Evolutionary conservation across 1,140 invertebrate genomes (phyloP).

Genomic region (Physella acuta): DNA sequence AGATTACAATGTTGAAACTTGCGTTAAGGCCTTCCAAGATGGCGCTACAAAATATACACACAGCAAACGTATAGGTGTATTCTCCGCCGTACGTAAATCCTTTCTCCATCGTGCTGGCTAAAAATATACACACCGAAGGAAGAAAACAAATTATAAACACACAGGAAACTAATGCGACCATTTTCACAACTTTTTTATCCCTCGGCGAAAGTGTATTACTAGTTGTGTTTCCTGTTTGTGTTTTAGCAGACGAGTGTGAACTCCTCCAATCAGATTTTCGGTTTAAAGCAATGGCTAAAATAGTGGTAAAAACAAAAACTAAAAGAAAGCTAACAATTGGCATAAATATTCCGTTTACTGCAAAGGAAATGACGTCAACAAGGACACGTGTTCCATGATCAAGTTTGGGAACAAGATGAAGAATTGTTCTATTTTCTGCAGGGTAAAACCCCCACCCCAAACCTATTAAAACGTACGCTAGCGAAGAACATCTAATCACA

Average conservation of each 20-base stretch:
- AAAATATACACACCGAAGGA: background rate
- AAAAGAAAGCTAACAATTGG: background rate
- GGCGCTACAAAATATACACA: background rate
- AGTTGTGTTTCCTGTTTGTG: too few relatives aligned
- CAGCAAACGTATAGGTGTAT: background rate
- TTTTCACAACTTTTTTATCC: background rate
- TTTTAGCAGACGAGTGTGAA: too few relatives aligned
- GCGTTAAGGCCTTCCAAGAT: background rate
- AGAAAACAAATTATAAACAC: constrained; percentile 2
- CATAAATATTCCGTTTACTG: background rate
- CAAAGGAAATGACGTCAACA: background rate
- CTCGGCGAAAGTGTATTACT: too few relatives aligned
- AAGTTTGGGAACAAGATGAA: background rate
- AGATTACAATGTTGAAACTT: background rate
- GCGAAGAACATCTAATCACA: background rate
- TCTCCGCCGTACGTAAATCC: background rate
- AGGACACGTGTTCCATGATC: background rate
- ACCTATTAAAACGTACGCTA: background rate
- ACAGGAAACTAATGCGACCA: background rate
- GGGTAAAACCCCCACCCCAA: background rate
- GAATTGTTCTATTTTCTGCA: background rate
- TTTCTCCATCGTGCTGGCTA: background rate
- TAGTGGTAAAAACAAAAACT: background rate
- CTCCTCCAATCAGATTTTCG: constrained; percentile 4
- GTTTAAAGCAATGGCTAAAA: background rate